phyloP scores from a whole-genome alignment of 2,113 vertebrate genomes.

The Thermophis baileyi region DNA sequence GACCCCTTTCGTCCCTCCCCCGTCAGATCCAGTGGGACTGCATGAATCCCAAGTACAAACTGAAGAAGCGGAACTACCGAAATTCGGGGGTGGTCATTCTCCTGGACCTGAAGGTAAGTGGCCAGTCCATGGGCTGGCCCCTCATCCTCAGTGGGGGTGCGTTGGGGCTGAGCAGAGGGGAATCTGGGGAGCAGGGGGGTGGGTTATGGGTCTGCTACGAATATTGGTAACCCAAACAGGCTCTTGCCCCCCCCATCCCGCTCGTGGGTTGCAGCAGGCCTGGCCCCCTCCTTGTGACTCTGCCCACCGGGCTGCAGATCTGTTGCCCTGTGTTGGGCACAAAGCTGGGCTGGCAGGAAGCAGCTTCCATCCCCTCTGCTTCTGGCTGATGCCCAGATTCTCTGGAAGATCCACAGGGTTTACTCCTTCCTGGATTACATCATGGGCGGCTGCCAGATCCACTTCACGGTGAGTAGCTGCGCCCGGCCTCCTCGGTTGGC shows the following conservation, averaged over 20 bases:
- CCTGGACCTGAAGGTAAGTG: constrained; percentile 84
- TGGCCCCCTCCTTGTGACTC: not conserved
- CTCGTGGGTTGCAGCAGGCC: not conserved
- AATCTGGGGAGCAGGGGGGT: not conserved
- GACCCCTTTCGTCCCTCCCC: too few species aligned
- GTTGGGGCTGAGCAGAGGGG: accelerated
- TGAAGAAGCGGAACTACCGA: constrained; percentile 91
- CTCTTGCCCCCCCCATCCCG: accelerated
- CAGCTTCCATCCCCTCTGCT: accelerated
- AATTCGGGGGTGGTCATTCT: constrained; percentile 90
- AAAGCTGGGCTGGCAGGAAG: not conserved
- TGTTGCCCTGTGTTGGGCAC: not conserved
- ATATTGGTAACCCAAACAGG: not conserved
- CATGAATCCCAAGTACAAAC: constrained; percentile 91
- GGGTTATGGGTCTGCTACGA: not conserved
- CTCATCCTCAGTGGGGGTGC: accelerated
- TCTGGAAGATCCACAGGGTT: constrained; percentile 86
- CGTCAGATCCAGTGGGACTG: constrained; percentile 86
- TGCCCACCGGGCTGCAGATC: not conserved
- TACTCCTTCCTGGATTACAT: constrained; percentile 96
- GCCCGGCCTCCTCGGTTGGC: not conserved
- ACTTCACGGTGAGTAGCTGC: constrained; percentile 85
- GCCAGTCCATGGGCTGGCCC: accelerated
- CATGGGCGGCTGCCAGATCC: constrained; percentile 97
- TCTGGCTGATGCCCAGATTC: not conserved